Evolutionary conservation across 2,113 vertebrate genomes (phyloP).

Genomic region (Engraulis encrasicolus): DNA sequence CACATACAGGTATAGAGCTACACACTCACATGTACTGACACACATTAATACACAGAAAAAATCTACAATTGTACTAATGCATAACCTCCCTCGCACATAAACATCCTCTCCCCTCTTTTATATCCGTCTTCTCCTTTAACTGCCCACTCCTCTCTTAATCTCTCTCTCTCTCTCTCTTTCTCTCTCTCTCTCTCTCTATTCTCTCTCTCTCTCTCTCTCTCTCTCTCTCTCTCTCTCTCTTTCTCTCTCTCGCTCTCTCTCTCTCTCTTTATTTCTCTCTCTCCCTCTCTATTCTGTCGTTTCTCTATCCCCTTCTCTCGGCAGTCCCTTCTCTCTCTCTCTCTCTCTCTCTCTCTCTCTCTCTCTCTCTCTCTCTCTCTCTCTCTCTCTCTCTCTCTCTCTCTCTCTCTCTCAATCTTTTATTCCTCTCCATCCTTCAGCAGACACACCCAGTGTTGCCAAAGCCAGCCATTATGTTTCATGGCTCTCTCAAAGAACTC

Average conservation of each 20-base stretch:
- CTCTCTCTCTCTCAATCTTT: background rate
- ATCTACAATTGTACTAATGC: background rate
- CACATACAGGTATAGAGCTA: no score
- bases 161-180: no score
- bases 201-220: background rate
- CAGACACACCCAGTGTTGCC: background rate
- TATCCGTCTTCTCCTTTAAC: no score
- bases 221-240: no score
- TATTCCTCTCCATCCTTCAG: background rate
- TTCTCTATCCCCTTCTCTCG: no score
- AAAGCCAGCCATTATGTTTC: background rate
- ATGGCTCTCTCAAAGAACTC: background rate
- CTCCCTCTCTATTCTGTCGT: no score
- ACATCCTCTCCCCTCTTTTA: no score
- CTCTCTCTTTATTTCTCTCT: no score
- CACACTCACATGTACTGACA: background rate
- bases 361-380: background rate
- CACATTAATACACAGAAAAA: background rate
- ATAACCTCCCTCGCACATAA: no score
- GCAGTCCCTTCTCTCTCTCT: background rate
- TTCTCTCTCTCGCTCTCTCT: no score
- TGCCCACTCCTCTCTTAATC: no score
- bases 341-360: background rate
- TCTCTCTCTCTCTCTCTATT: no score
- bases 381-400: background rate